Base-by-base conservation (phyloP, 2,113 vertebrate species). In the Phyllopteryx taeniolatus region DNA sequence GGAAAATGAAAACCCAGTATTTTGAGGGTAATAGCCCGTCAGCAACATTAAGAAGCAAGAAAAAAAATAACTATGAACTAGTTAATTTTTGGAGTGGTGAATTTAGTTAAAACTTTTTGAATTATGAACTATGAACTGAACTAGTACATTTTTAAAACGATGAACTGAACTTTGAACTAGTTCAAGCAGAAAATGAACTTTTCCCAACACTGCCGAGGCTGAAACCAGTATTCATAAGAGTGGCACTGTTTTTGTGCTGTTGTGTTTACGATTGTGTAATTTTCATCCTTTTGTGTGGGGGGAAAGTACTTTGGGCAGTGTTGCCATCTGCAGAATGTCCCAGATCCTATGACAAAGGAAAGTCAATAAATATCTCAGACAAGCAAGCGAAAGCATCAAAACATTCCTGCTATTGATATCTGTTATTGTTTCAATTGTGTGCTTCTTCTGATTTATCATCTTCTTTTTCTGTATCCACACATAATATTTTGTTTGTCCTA, bases 301-400 rank as follows among this genome's bases (percentile, higher is more conserved):
- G 20, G 7, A 8, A 56, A 56, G 22, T 56, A 56, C n/a, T 70
- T 53, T 66, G 46, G 46, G 44, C 33, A 47, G 22, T 44, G 49
- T 60, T 20, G 71, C 69, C 53, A 80, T 84, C 59, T 79, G 70
- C 67, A 82, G 75, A 79, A 83, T 75, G 63, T 67, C 56, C 73
- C 13, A 31, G 2, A 39, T 19, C 51, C 68, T 15, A 27, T n/a
- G 63, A 63, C 31, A 39, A n/a, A 31, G 31, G 14, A 35, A 68
- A 54, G 61, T 49, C 61, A 70, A 67, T 53, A 71, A 67, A 63
- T 46, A 68, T 61, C 56, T 44, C 15, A 47, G 15, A 68, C 53
- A 70, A 33, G 54, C 14, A 71, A 42, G 63, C 15, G 62, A 70
- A 71, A 59, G 39, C 60, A 49, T 70, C 3, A 53, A 27, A 11